phyloP scores from a whole-genome alignment of 2,888 invertebrate genomes.

The Harpalus rufipes region DNA sequence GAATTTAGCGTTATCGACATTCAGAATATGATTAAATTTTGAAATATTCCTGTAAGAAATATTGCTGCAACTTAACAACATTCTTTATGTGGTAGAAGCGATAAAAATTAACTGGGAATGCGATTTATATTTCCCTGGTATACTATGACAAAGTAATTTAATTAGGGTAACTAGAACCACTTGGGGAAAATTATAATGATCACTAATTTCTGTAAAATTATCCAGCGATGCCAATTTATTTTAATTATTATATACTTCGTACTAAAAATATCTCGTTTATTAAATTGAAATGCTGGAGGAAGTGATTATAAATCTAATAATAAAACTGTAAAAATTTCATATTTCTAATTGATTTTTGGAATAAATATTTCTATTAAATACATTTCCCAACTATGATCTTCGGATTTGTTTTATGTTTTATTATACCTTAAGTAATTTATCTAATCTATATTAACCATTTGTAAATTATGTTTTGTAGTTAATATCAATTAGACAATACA shows the following conservation, averaged over 20 bases:
- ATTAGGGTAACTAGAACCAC: conserved; percentile 35
- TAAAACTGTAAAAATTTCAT: not conserved
- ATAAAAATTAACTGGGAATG: conserved; percentile 9
- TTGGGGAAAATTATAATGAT: conserved; percentile 19
- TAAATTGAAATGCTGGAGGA: not conserved
- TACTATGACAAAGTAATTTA: not conserved
- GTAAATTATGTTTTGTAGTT: not conserved
- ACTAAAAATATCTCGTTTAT: not conserved
- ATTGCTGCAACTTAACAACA: conserved; percentile 13
- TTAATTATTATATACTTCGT: conserved; percentile 9
- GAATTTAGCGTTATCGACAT: conserved; percentile 43
- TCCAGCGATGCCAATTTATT: conserved; percentile 34
- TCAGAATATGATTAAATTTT: conserved; percentile 43
- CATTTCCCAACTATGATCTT: conserved; percentile 53
- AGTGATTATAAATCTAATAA: not conserved
- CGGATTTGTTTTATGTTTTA: conserved; percentile 15
- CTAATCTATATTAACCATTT: conserved; percentile 32
- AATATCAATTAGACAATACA: conserved; percentile 59
- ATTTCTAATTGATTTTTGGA: not conserved
- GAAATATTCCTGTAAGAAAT: conserved; percentile 35
- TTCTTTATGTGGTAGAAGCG: not conserved
- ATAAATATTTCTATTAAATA: not conserved
- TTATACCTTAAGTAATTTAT: conserved; percentile 42
- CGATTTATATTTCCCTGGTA: not conserved
- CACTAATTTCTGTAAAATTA: conserved; percentile 10